phyloP scores from a whole-genome alignment of 2,888 invertebrate genomes.

The Mythimna lalbum region DNA sequence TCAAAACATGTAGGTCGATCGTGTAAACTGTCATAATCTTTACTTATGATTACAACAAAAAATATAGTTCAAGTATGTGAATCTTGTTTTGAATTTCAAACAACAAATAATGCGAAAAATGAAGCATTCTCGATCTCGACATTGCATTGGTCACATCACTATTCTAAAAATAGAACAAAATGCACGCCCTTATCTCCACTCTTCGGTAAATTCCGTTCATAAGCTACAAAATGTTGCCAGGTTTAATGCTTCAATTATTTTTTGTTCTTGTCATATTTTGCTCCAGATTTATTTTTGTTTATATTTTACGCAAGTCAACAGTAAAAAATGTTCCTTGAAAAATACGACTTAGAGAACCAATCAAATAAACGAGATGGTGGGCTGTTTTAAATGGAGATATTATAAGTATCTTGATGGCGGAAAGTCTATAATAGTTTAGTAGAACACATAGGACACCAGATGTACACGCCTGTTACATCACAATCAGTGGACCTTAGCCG shows the following conservation, averaged over 20 bases:
- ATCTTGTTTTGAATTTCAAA: neutral
- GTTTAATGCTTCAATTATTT: neutral
- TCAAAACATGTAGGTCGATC: no score
- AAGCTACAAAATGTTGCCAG: conserved; percentile 28
- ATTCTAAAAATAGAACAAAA: conserved; percentile 16
- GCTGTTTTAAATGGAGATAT: neutral
- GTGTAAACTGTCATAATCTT: no score
- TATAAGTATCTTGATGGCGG: no score
- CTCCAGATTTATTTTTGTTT: neutral
- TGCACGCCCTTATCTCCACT: neutral
- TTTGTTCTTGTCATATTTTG: neutral
- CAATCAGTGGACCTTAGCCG: no score
- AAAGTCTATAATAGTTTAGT: no score
- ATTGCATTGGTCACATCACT: conserved; percentile 36
- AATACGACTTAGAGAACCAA: neutral
- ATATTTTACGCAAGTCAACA: neutral
- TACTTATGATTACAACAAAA: no score
- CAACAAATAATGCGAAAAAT: conserved; percentile 17
- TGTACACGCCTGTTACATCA: no score
- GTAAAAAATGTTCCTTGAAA: neutral
- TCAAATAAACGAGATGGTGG: neutral
- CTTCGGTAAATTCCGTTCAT: conserved; percentile 26
- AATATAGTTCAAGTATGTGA: neutral
- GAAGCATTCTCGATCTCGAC: conserved; percentile 7
- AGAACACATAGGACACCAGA: no score